Conservation (phyloP, 35 echinoderm and acorn worm genomes). For the Apostichopus californicus region DNA sequence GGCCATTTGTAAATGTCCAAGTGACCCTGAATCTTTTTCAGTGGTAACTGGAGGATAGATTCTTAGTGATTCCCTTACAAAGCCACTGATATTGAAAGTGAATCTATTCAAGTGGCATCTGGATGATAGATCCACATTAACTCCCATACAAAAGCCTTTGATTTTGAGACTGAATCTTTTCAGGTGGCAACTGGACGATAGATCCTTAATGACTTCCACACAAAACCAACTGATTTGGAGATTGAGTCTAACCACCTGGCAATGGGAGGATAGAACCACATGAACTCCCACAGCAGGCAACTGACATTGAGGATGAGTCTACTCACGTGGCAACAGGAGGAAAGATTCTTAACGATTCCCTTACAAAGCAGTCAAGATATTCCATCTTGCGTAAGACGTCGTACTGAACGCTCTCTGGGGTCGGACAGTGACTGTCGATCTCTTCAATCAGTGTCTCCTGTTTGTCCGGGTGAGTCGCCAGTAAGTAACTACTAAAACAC, state of each 20-base stretch:
- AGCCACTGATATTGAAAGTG: too few species aligned
- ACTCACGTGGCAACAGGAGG: constrained; percentile 83
- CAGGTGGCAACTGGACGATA: too few species aligned
- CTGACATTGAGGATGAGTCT: neutral
- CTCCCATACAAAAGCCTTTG: constrained; percentile 61
- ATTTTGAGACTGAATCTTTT: too few species aligned
- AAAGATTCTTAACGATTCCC: constrained; percentile 73
- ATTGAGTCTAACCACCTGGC: too few species aligned
- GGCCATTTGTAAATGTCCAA: too few species aligned
- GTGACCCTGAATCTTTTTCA: too few species aligned
- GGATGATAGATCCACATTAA: constrained; percentile 76
- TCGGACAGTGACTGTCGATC: constrained; percentile 52
- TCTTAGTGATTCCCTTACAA: too few species aligned
- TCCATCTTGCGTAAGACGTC: constrained; percentile 81
- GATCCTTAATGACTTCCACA: constrained; percentile 51
- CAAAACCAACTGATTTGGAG: neutral
- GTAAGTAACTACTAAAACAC: constrained; percentile 58
- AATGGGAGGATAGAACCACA: too few species aligned
- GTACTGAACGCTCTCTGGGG: constrained; percentile 52
- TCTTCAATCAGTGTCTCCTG: constrained; percentile 75
- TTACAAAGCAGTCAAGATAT: constrained; percentile 80
- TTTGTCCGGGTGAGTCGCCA: constrained; percentile 65
- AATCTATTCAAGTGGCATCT: constrained; percentile 61
- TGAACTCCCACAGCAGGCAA: too few species aligned
- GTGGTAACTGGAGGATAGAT: too few species aligned